Evolutionary conservation across 2,888 invertebrate genomes (phyloP).

Genomic region (Eupithecia tripunctaria): DNA sequence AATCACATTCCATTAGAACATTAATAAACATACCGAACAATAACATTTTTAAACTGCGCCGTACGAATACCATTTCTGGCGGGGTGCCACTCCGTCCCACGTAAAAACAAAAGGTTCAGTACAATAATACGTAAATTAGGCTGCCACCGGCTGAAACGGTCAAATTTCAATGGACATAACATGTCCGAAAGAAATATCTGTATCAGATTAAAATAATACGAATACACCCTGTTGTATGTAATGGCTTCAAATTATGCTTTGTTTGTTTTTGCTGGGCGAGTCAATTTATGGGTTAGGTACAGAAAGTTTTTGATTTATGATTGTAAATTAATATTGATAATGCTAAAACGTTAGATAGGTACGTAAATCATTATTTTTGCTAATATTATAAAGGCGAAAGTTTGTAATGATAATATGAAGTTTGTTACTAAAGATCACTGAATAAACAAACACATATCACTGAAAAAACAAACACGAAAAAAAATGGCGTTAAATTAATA

Average conservation of each 20-base stretch:
- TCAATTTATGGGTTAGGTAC: constrained; percentile 15
- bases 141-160: constrained; percentile 28
- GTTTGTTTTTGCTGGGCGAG: constrained; percentile 13
- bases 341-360: no score
- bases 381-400: no score
- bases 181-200: constrained; percentile 34
- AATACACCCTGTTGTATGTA: constrained; percentile 29
- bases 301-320: constrained; percentile 14
- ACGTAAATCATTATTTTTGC: no score
- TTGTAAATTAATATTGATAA: background rate
- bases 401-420: no score
- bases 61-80: constrained; percentile 31
- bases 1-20: background rate
- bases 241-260: constrained; percentile 25
- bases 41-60: constrained; percentile 18
- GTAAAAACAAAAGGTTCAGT: constrained; percentile 30
- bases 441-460: no score
- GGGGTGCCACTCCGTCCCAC: constrained; percentile 30
- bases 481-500: no score
- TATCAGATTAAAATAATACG: constrained; percentile 27
- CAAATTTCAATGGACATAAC: constrained; percentile 38
- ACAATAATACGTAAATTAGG: constrained; percentile 31
- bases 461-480: no score
- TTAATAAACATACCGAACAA: constrained; percentile 23
- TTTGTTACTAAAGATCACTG: no score